phyloP scores from a whole-genome alignment of 2,888 invertebrate genomes.

The Halocaridina rubra region DNA sequence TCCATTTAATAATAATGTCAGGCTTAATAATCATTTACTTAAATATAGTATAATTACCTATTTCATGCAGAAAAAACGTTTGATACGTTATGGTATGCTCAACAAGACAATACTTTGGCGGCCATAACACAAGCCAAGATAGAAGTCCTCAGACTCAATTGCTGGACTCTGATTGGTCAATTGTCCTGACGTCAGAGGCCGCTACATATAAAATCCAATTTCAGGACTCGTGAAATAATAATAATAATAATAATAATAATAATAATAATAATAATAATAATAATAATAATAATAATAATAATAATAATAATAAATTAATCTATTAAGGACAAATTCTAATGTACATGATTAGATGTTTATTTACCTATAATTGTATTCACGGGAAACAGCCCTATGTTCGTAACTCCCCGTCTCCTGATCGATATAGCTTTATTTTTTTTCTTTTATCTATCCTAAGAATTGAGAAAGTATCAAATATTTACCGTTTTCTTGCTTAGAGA shows the following conservation, averaged over 20 bases:
- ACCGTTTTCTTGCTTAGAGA: too few species aligned
- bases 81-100: neutral
- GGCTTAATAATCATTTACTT: neutral
- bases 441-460: too few species aligned
- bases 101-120: slow-evolving; percentile 2
- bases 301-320: neutral
- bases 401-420: too few species aligned
- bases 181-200: neutral
- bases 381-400: too few species aligned
- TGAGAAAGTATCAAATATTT: too few species aligned
- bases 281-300: neutral
- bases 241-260: neutral
- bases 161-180: neutral
- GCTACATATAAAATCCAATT: neutral
- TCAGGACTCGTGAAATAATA: too few species aligned
- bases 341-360: neutral
- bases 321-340: neutral
- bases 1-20: too few species aligned
- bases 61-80: neutral
- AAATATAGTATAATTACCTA: neutral
- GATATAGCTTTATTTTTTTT: too few species aligned
- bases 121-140: slow-evolving; percentile 27
- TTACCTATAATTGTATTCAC: too few species aligned
- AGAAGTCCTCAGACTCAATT: neutral
- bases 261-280: neutral